Conservation (phyloP, 2,113 vertebrate species). For the Crotalus tigris region DNA sequence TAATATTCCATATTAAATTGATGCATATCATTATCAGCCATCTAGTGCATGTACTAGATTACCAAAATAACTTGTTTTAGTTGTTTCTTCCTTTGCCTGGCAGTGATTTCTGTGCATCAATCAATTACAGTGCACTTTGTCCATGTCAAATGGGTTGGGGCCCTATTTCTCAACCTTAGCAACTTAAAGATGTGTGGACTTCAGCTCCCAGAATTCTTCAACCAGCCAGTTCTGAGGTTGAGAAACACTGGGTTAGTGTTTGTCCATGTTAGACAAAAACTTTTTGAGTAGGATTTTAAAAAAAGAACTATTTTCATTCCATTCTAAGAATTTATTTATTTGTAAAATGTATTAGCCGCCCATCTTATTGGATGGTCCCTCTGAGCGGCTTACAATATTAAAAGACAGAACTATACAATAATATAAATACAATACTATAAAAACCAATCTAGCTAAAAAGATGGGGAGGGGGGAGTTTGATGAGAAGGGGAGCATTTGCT, state of each 20-base stretch:
- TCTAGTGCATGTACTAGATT: neutral
- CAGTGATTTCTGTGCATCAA: neutral
- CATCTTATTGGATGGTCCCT: too few species aligned
- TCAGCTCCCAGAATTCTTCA: neutral
- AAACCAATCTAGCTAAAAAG: too few species aligned
- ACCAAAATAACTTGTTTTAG: neutral
- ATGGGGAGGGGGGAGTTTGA: too few species aligned
- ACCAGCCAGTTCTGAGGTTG: neutral
- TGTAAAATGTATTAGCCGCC: too few species aligned
- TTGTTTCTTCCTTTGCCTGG: neutral
- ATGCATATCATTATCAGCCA: neutral
- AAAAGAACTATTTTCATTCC: neutral
- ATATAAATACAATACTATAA: too few species aligned
- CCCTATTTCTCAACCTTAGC: too few species aligned
- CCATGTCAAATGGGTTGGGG: neutral
- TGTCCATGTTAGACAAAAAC: neutral
- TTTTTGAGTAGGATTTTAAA: neutral
- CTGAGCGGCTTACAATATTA: too few species aligned
- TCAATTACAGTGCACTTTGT: neutral
- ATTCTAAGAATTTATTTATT: neutral
- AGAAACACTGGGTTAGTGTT: neutral
- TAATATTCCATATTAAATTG: neutral
- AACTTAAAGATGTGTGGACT: neutral
- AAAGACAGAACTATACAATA: too few species aligned
- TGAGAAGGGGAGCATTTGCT: too few species aligned